Evolutionary conservation across 2,888 invertebrate genomes (phyloP), one percentile per base, ranked within the genome.

Genomic region (Serripes groenlandicus): DNA sequence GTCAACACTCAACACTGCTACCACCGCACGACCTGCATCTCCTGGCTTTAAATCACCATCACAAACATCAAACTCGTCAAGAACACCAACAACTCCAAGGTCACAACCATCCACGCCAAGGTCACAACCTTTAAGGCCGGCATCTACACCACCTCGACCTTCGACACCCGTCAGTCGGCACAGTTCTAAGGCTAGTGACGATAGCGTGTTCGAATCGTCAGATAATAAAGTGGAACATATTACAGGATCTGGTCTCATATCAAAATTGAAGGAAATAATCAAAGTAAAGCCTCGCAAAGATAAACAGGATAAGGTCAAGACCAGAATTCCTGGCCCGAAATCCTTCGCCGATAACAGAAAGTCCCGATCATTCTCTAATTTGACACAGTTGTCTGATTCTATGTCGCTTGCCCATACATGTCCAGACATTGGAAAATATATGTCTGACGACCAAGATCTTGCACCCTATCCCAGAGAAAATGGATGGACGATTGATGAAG

Each of bases 211-310:
- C 35, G 81, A 80, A 23, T 26, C 52, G 7, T 35, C 64, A 2
- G 64, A 78, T 21, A 79, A 83, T 18, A 76, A 73, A 52, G 21
- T 26, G 15, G 79, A 76, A 30, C 32, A 42, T 11, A 58, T 64
- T 21, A 54, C 26, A 68, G 84, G 89, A 7, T 75, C 83, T 42
- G 85, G 88, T 23, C 66, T 92, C 30, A 86, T 91, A 23, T 87
- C 88, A 21, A 91, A 91, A 81, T 86, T 92, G 32, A 91, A 92
- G 79, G 91, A 92, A 81, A 89, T 92, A 32, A 84, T 90, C 7
- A 89, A 91, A 74, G 89, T 90, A 7, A 87, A 91, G 34, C 91
- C 91, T 0, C 78, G 92, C 21, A 90, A 89, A 73, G 91, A 91
- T 56, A 88, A 89, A 68, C 83, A 77, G 9, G 82, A 86, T 23